Percentiles rank a stretch among this genome's conserved stretches.
phyloP scores from a whole-genome alignment of 2,888 invertebrate genomes.

The Leptopterna dolabrata region DNA sequence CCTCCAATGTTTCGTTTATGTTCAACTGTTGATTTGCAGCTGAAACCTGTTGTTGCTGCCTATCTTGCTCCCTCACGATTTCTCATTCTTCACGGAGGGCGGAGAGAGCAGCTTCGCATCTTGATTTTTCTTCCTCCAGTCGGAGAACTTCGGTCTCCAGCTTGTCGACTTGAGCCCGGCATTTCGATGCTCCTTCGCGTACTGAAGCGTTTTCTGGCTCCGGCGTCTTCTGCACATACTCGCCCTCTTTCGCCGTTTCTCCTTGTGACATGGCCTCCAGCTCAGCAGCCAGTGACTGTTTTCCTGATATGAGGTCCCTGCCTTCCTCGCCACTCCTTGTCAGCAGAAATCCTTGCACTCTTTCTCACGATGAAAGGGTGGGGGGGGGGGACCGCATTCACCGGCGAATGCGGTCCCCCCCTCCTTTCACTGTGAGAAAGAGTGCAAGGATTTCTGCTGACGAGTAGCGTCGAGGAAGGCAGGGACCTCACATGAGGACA shows the following conservation, averaged over 20 bases:
- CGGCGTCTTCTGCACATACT: too few species aligned
- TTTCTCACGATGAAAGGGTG: too few species aligned
- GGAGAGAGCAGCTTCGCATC: constrained; percentile 63
- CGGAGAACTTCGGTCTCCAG: constrained; percentile 69
- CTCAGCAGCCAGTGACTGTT: constrained; percentile 84
- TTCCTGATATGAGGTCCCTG: constrained; percentile 78
- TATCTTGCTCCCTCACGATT: constrained; percentile 69
- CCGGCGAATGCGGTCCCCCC: too few species aligned
- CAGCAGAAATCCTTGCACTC: too few species aligned
- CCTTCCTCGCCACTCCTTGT: constrained; percentile 88
- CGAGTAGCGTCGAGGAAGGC: constrained; percentile 86
- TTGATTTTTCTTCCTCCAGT: constrained; percentile 71
- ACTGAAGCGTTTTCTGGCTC: constrained; percentile 76
- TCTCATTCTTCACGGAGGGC: constrained; percentile 71
- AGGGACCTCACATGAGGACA: constrained; percentile 79
- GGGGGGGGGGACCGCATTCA: too few species aligned
- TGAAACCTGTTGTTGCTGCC: constrained; percentile 68
- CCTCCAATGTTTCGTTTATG: too few species aligned
- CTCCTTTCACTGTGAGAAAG: too few species aligned
- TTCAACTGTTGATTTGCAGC: constrained; percentile 64
- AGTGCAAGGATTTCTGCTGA: too few species aligned
- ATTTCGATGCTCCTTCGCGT: constrained; percentile 75
- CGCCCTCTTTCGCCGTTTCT: too few species aligned
- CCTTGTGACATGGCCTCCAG: constrained; percentile 93
- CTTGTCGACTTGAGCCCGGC: constrained; percentile 75